Percentiles rank a stretch among this genome's conserved stretches.
phyloP scores from a whole-genome alignment of 1,140 invertebrate genomes.

The Tigriopus japonicus region DNA sequence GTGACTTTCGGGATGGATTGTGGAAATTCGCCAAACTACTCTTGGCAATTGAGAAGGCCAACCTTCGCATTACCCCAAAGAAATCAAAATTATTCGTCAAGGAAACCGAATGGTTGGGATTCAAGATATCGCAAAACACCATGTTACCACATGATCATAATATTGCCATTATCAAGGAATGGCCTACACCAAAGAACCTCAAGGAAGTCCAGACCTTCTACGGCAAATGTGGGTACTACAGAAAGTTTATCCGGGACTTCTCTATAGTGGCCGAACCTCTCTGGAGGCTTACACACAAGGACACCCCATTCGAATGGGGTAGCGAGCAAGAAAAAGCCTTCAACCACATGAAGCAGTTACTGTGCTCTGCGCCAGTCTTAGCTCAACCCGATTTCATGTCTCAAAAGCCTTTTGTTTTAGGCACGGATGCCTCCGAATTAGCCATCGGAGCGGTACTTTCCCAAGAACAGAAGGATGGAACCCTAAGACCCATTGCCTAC shows the following conservation, averaged over 20 bases:
- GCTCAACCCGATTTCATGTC: background rate
- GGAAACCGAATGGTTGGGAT: background rate
- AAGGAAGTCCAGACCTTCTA: slow-evolving; percentile 2
- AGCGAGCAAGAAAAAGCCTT: background rate
- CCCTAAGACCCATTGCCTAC: background rate
- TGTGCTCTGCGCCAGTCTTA: background rate
- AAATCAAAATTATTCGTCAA: background rate
- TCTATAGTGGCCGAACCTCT: background rate
- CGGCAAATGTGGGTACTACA: background rate
- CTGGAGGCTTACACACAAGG: background rate
- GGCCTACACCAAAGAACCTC: background rate
- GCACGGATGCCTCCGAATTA: background rate
- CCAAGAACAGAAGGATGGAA: background rate
- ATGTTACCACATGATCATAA: background rate
- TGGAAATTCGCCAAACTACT: background rate
- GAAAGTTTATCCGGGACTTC: background rate
- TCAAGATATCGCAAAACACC: background rate
- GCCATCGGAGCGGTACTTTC: background rate
- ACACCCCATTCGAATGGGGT: background rate
- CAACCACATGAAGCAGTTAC: background rate
- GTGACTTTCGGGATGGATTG: no score
- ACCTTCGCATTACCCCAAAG: background rate
- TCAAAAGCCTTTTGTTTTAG: background rate
- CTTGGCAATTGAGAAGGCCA: background rate
- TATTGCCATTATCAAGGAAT: background rate